These are phyloP conservation scores for Ennomos quercinarius DNA, from an alignment of 2,888 invertebrate species.

Conservation along the genomic window DNA sequence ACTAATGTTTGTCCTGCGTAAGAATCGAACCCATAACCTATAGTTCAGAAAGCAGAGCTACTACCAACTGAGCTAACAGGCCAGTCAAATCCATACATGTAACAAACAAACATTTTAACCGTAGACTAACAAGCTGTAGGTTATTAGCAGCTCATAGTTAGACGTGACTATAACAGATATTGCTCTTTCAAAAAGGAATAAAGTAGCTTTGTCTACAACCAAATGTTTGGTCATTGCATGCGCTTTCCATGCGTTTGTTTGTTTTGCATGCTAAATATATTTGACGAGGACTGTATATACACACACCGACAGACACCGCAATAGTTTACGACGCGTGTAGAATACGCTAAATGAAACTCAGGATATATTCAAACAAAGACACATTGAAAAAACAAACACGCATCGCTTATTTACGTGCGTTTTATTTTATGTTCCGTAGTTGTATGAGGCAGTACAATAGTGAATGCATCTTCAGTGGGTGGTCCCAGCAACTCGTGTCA, in stretches of 20 bases:
- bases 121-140: not conserved
- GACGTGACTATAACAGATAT: slow-evolving; percentile 7
- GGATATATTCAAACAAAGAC: too few species aligned
- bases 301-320: not conserved
- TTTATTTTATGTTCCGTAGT: too few species aligned
- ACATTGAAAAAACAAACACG: too few species aligned
- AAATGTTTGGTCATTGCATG: slow-evolving; percentile 15
- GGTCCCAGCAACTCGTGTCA: not conserved
- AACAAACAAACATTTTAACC: not conserved
- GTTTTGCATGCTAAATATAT: slow-evolving; percentile 6
- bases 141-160: slow-evolving; percentile 19
- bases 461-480: not conserved
- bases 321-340: not conserved
- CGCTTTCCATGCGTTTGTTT: slow-evolving; percentile 15
- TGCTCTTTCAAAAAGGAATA: slow-evolving; percentile 7
- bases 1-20: too few species aligned
- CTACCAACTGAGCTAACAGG: too few species aligned
- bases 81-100: too few species aligned
- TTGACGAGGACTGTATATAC: not conserved
- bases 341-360: too few species aligned
- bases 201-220: slow-evolving; percentile 3
- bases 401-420: too few species aligned
- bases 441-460: not conserved
- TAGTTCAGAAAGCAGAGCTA: too few species aligned
- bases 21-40: too few species aligned